phyloP scores from a whole-genome alignment of 2,113 vertebrate species.

The Coturnix japonica region DNA sequence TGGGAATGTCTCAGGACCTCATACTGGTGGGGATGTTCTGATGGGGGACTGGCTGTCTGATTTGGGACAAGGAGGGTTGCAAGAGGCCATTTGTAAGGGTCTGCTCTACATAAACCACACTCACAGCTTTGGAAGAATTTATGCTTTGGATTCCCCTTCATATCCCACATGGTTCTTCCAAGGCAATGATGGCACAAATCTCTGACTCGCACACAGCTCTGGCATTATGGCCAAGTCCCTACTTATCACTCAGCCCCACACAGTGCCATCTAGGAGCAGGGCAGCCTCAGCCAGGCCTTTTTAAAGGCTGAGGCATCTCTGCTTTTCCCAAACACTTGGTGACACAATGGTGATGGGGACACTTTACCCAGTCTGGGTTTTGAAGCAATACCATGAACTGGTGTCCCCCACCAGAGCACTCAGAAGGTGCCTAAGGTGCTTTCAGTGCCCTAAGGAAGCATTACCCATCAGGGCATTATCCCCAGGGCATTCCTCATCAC shows the following conservation, averaged over 20 bases:
- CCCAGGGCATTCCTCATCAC: neutral
- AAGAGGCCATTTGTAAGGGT: neutral
- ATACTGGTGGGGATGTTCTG: fast-evolving
- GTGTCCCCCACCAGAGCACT: neutral
- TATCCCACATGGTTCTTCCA: neutral
- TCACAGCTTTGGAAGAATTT: neutral
- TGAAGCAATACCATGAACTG: neutral
- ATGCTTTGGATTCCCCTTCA: fast-evolving
- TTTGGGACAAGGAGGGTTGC: neutral
- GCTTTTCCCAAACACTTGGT: neutral
- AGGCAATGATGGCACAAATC: neutral
- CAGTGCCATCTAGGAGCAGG: neutral
- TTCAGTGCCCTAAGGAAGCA: neutral
- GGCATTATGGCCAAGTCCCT: neutral
- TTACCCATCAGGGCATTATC: fast-evolving
- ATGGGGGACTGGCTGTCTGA: neutral
- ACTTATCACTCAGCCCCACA: neutral
- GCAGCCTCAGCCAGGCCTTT: neutral
- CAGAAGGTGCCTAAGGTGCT: too few species aligned
- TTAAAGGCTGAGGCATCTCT: neutral
- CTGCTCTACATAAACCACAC: fast-evolving
- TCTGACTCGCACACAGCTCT: neutral
- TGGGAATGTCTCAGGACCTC: neutral
- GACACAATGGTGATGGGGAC: neutral
- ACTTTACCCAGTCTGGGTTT: neutral